Evolutionary conservation across 2,888 invertebrate genomes (phyloP).

Genomic region (Phania funesta): DNA sequence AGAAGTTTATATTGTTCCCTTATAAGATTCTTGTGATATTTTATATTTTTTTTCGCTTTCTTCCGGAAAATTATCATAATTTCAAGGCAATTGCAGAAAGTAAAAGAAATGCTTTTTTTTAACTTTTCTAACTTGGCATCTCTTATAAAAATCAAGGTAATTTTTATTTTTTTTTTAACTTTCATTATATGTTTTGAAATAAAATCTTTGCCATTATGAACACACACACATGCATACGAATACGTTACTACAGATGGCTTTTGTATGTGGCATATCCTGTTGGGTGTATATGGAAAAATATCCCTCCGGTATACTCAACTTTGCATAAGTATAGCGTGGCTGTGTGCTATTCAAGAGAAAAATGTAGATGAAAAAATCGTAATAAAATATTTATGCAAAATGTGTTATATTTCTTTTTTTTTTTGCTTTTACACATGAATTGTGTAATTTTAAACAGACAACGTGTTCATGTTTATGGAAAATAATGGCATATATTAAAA

Average conservation of each 20-base stretch:
- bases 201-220: constrained; percentile 5
- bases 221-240: not conserved
- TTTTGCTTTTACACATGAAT: constrained; percentile 16
- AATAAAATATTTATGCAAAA: constrained; percentile 63
- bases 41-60: constrained; percentile 4
- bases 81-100: not conserved
- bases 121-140: constrained; percentile 23
- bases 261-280: constrained; percentile 9
- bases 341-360: constrained; percentile 21
- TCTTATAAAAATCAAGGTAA: constrained; percentile 49
- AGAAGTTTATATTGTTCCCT: not conserved
- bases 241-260: not conserved
- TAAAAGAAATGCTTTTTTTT: not conserved
- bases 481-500: constrained; percentile 13
- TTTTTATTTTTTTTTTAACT: constrained; percentile 9
- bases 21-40: not conserved
- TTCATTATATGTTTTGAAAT: constrained; percentile 24
- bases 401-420: constrained; percentile 6
- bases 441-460: constrained; percentile 30
- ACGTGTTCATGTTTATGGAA: constrained; percentile 25
- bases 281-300: not conserved
- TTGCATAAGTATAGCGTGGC: constrained; percentile 17
- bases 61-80: constrained; percentile 16
- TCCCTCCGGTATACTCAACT: not conserved
- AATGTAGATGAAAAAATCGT: constrained; percentile 5